Conservation (phyloP, 2,888 invertebrate genomes). For the Halictus quadricinctus region DNA sequence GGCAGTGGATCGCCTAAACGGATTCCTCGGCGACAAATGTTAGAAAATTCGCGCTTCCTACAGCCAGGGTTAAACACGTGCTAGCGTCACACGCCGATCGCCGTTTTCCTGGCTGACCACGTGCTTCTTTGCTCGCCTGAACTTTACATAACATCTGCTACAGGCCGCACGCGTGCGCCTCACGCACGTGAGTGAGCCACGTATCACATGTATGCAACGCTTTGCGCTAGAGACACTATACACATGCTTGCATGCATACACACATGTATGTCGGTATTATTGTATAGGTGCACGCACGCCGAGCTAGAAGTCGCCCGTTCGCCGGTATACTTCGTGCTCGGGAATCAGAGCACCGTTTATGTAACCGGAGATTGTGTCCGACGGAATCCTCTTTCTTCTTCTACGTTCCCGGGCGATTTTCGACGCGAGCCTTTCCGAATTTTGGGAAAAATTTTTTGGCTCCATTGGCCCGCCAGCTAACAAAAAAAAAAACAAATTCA, state of each 20-base stretch:
- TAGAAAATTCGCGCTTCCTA: slow-evolving; percentile 44
- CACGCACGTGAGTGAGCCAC: slow-evolving; percentile 55
- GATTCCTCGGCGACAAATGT: slow-evolving; percentile 24
- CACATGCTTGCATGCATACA: too few species aligned
- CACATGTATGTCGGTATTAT: neutral
- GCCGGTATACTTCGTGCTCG: slow-evolving; percentile 55
- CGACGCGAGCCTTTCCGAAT: neutral
- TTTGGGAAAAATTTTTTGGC: too few species aligned
- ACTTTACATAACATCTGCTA: slow-evolving; percentile 65
- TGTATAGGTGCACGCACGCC: slow-evolving; percentile 6
- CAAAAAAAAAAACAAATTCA: too few species aligned
- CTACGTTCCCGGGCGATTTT: neutral
- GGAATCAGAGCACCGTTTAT: slow-evolving; percentile 77
- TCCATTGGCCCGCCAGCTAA: too few species aligned
- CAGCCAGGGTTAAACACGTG: slow-evolving; percentile 62
- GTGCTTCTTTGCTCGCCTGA: slow-evolving; percentile 21
- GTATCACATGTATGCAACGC: slow-evolving; percentile 36
- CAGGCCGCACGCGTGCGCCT: slow-evolving; percentile 63
- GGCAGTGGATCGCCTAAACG: slow-evolving; percentile 10
- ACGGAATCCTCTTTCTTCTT: slow-evolving; percentile 63
- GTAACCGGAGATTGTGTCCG: slow-evolving; percentile 78
- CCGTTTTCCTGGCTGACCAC: slow-evolving; percentile 36
- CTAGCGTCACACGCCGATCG: slow-evolving; percentile 48
- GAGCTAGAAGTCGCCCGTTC: slow-evolving; percentile 33
- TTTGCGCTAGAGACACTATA: too few species aligned